phyloP scores from a whole-genome alignment of 2,113 vertebrate genomes.

The Oxygymnocypris stewartii region DNA sequence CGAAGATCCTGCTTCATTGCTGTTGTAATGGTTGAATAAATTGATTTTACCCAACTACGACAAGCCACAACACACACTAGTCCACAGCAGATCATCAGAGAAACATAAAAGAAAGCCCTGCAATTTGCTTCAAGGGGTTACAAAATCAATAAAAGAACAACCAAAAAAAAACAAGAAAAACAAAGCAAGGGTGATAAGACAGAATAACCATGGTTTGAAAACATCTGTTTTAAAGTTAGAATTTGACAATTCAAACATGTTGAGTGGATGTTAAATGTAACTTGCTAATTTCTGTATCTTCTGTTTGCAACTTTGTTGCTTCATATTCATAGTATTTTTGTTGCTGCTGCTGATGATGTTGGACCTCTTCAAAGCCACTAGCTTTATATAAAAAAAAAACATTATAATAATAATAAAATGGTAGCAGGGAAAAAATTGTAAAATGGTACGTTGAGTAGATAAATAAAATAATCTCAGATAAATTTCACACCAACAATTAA shows the following conservation, averaged over 20 bases:
- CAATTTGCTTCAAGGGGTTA: conserved; percentile 10
- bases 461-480: conserved; percentile 46
- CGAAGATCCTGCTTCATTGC: conserved; percentile 36
- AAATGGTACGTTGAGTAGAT: not conserved
- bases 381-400: too few relatives aligned
- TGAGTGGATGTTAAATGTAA: not conserved
- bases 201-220: not conserved
- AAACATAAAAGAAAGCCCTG: not conserved
- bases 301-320: too few relatives aligned
- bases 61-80: conserved; percentile 12
- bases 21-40: conserved; percentile 42
- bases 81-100: conserved; percentile 26
- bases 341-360: too few relatives aligned
- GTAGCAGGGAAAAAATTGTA: not conserved
- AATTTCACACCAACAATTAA: conserved; percentile 67
- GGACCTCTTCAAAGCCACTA: not conserved
- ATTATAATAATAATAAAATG: not conserved
- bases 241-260: not conserved
- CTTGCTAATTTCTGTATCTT: not conserved
- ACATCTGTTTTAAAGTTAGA: not conserved
- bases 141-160: conserved; percentile 4
- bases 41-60: conserved; percentile 42
- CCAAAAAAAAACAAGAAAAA: not conserved
- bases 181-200: not conserved
- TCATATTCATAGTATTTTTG: too few relatives aligned